Evolutionary conservation across 2,797 vertebrate genomes (phyloP).

Genomic region (Anolis apletophallus): DNA sequence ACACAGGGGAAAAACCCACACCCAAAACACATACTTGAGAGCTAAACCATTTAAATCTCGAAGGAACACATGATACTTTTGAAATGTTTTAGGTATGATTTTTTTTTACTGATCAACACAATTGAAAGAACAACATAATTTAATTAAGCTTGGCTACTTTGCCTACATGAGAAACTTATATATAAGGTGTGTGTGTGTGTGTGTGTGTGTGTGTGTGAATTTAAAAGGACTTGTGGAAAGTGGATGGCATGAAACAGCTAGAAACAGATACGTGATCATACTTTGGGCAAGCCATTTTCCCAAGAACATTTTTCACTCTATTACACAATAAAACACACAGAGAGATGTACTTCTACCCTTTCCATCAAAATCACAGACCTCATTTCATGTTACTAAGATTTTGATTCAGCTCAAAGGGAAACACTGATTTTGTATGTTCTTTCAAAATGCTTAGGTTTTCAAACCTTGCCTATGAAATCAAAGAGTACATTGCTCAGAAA

Average conservation of each 20-base stretch:
- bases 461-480: background rate
- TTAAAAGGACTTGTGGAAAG: constrained; percentile 34
- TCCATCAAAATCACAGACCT: rapidly evolving
- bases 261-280: rapidly evolving
- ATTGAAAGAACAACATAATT: background rate
- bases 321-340: background rate
- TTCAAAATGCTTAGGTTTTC: background rate
- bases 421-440: background rate
- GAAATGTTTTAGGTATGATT: background rate
- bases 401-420: background rate
- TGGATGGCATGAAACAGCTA: constrained; percentile 32
- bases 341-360: background rate
- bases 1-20: background rate
- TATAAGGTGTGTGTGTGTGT: constrained; percentile 19
- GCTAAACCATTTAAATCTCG: background rate
- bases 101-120: background rate
- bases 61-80: background rate
- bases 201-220: background rate
- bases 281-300: background rate
- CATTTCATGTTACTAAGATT: rapidly evolving
- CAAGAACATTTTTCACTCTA: rapidly evolving
- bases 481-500: rapidly evolving
- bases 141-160: background rate
- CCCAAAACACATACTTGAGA: background rate
- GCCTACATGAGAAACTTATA: background rate